These are phyloP conservation scores for Terrapene triunguis DNA, from an alignment of 2,113 vertebrate genomes.

Conservation along the genomic window DNA sequence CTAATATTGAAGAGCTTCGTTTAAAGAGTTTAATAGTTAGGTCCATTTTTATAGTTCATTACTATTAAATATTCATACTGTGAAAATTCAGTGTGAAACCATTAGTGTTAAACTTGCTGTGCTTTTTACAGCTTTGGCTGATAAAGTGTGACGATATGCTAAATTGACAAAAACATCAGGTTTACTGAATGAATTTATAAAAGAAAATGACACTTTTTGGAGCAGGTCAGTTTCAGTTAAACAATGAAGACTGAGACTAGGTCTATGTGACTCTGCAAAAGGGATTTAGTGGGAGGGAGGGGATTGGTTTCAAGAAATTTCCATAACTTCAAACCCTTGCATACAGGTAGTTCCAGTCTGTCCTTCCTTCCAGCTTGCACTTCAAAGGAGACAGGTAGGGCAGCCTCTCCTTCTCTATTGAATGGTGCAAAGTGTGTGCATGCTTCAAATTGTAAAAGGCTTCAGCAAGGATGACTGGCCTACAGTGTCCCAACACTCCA, in stretches of 20 bases:
- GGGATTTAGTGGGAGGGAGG: neutral
- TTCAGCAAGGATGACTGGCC: neutral
- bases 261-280: neutral
- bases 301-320: neutral
- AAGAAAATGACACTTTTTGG: neutral
- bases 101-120: neutral
- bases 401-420: neutral
- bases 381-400: neutral
- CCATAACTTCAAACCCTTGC: neutral
- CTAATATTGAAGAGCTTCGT: neutral
- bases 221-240: neutral
- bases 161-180: neutral
- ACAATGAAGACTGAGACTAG: neutral
- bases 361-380: neutral
- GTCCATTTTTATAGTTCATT: conserved; percentile 14
- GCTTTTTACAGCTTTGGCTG: conserved; percentile 11
- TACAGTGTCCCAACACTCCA: neutral
- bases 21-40: conserved; percentile 27
- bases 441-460: neutral
- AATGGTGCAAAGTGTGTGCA: neutral
- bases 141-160: neutral
- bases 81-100: neutral
- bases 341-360: neutral
- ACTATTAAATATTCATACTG: conserved; percentile 46
- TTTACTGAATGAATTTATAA: neutral